Evolutionary conservation across 2,113 vertebrate genomes (phyloP).

Genomic region (Brachirus orientalis): DNA sequence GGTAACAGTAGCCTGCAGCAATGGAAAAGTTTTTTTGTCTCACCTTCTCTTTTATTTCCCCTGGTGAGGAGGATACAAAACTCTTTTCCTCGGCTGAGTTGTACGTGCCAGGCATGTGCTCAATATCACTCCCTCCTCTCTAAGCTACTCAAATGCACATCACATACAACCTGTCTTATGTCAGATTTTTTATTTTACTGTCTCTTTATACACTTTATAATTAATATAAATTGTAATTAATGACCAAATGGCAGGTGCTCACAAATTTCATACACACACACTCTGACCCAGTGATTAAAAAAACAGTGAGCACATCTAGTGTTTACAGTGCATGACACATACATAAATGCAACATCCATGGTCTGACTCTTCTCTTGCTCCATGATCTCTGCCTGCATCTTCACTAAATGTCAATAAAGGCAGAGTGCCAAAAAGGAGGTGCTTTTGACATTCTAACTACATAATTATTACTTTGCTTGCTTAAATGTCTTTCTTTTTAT

Average conservation of each 20-base stretch:
- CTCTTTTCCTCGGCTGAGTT: slow-evolving; percentile 73
- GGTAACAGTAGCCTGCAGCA: slow-evolving; percentile 78
- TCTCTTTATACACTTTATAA: slow-evolving; percentile 50
- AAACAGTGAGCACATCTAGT: neutral
- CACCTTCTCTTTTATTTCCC: slow-evolving; percentile 83
- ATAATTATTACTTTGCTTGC: slow-evolving; percentile 8
- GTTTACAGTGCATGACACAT: neutral
- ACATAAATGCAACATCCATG: neutral
- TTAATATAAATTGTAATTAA: slow-evolving; percentile 29
- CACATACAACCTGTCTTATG: slow-evolving; percentile 30
- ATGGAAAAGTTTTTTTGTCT: slow-evolving; percentile 78
- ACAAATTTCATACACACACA: slow-evolving; percentile 24
- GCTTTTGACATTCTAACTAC: neutral
- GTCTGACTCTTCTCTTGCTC: neutral
- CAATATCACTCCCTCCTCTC: slow-evolving; percentile 55
- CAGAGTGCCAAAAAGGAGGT: too few species aligned
- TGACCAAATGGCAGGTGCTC: slow-evolving; percentile 38
- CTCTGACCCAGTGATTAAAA: slow-evolving; percentile 21
- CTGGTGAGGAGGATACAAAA: slow-evolving; percentile 78
- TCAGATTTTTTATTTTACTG: slow-evolving; percentile 22
- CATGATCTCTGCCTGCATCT: too few species aligned
- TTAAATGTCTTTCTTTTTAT: slow-evolving; percentile 12
- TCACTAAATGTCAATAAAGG: too few species aligned
- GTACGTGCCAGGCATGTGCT: slow-evolving; percentile 79
- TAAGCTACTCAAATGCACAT: slow-evolving; percentile 53